These are phyloP conservation scores for Alsophila aescularia DNA, from an alignment of 2,888 invertebrate genomes.

Conservation along the genomic window DNA sequence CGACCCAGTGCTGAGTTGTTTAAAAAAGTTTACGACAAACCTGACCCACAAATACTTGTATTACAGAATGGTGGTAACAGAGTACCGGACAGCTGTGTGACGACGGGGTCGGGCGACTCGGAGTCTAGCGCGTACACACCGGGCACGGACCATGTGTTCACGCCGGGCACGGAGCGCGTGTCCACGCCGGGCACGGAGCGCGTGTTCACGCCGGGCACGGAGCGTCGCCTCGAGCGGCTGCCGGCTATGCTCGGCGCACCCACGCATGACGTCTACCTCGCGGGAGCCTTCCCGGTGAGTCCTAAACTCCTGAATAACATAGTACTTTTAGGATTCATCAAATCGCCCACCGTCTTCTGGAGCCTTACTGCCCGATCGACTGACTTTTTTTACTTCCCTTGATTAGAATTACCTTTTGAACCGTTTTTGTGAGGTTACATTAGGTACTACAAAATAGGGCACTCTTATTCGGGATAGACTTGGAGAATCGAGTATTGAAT, in stretches of 20 bases:
- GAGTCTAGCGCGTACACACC: constrained; percentile 55
- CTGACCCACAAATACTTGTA: not conserved
- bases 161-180: constrained; percentile 43
- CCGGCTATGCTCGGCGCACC: constrained; percentile 78
- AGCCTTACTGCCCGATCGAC: too few relatives aligned
- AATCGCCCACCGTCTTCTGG: too few relatives aligned
- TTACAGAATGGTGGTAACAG: constrained; percentile 58
- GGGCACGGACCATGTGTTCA: constrained; percentile 46
- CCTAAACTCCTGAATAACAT: not conserved
- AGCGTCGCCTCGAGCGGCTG: constrained; percentile 71
- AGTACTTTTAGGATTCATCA: too few relatives aligned
- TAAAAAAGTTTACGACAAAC: not conserved
- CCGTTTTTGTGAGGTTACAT: too few relatives aligned
- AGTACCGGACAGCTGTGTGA: constrained; percentile 27
- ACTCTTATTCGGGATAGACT: too few relatives aligned
- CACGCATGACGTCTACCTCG: constrained; percentile 90
- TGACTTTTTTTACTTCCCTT: too few relatives aligned
- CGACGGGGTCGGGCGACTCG: constrained; percentile 40
- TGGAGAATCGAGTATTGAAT: too few relatives aligned
- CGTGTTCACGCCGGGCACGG: constrained; percentile 71
- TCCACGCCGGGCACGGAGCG: constrained; percentile 67
- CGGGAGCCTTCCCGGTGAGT: constrained; percentile 88
- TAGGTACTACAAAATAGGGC: too few relatives aligned
- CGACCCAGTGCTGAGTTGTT: too few relatives aligned
- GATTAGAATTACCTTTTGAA: too few relatives aligned